Base-by-base conservation (phyloP, 2,888 invertebrate genomes). In the Euphydryas editha region DNA sequence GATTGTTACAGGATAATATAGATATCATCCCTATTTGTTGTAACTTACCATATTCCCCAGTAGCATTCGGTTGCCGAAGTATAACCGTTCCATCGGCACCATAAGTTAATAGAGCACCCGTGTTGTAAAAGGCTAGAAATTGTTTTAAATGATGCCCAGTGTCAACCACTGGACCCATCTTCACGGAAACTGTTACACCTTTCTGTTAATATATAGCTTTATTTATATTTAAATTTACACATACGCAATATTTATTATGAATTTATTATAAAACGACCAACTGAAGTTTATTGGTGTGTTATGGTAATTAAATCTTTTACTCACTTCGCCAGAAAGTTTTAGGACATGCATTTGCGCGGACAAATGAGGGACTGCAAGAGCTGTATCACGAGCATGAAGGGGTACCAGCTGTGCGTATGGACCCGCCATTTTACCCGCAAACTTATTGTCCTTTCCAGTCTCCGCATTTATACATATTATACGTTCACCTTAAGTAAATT, bases 371-470 rank as follows among this genome's bases (percentile, higher is more conserved):
- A 91, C 78, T 42, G 81, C 92, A 10, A 90, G 71, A 69, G 87
- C 79, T 21, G 80, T 78, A 74, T 86, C 89, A 24, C 75, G 77
- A 15, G 68, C 68, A 44, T 76, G 72, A 37, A 88, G 81, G 1
- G 90, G 86, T 69, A 90, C 64, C 57, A 92, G 76, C 15, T 81
- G 79, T 13, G 78, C 60, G 76, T 92, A 92, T 0, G 92, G 92
- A 0, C 92, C 92, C 36, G 82, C 82, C 90, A 92, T 90, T 72
- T 92, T 91, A 60, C 92, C 92, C 0, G 91, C 86, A 62, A 92
- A 86, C 75, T 92, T 91, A 74, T 92, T 92, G 75, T 92, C 92
- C 62, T 89, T 87, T 7, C 91, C 92, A 0, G 84, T 85, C 17
- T 83, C 87, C 18, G 85, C 87, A 73, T 89, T 86, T 18, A 91